A percentile compares a stretch with the other conserved stretches of the same genome.
These are phyloP conservation scores for Bathynomus jamesi DNA, from an alignment of 1,140 invertebrate species.

Conservation along the genomic window DNA sequence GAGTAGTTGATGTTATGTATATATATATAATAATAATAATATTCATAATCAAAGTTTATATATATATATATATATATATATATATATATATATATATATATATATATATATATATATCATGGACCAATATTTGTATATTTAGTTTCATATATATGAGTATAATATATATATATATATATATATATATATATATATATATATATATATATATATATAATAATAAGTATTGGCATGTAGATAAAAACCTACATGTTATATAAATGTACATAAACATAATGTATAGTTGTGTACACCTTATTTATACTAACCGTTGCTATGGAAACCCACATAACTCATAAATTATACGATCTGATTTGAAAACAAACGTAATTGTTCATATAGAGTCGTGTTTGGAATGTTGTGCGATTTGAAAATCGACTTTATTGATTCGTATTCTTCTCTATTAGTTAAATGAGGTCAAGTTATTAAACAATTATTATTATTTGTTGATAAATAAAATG, in stretches of 20 bases:
- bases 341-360: no score
- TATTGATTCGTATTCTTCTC: no score
- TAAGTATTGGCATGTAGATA: neutral
- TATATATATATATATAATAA: constrained; percentile 10
- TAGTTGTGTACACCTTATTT: neutral
- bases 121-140: neutral
- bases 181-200: constrained; percentile 5
- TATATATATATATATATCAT: constrained; percentile 7
- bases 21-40: neutral
- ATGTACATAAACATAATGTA: neutral
- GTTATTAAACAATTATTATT: no score
- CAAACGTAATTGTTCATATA: no score
- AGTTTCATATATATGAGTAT: constrained; percentile 2
- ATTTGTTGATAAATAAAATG: no score
- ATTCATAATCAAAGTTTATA: neutral
- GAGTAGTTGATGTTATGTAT: neutral
- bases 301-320: neutral
- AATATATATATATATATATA: constrained; percentile 1
- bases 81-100: constrained; percentile 4
- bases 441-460: no score
- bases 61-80: neutral
- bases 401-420: no score
- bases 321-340: no score
- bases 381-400: no score
- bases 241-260: neutral